A percentile compares a stretch with the other conserved stretches of the same genome.
Evolutionary conservation across 2,797 vertebrate species (phyloP).

Genomic region (Pteropus rufus): DNA sequence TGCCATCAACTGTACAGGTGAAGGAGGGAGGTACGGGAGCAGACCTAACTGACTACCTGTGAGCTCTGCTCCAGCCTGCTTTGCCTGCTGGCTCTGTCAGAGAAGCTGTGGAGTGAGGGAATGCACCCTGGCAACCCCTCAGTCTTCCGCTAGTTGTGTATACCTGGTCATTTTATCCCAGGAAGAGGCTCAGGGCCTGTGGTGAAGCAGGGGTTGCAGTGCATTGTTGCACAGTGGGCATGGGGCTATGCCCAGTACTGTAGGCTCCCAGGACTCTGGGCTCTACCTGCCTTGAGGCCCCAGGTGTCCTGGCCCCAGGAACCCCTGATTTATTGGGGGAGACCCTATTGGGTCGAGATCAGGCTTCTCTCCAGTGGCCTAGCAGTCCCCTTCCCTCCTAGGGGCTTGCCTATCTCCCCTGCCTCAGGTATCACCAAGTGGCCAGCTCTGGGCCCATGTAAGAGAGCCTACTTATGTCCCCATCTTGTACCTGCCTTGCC

Average conservation of each 20-base stretch:
- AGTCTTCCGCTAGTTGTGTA: no score
- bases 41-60: not conserved
- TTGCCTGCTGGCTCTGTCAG: not conserved
- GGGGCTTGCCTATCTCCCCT: conserved; percentile 29
- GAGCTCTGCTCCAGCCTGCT: not conserved
- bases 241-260: conserved; percentile 27
- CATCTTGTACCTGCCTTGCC: conserved; percentile 38
- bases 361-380: conserved; percentile 44
- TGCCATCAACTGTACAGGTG: not conserved
- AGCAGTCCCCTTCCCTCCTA: conserved; percentile 41
- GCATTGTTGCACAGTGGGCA: not conserved
- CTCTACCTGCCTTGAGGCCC: conserved; percentile 43
- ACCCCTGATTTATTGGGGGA: not conserved
- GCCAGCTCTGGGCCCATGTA: conserved; percentile 62
- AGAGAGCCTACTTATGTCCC: conserved; percentile 49
- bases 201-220: not conserved
- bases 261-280: conserved; percentile 60
- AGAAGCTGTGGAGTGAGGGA: not conserved
- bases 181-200: conserved; percentile 11
- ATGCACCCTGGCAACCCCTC: no score
- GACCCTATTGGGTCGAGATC: conserved; percentile 40
- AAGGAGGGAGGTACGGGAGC: no score
- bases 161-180: not conserved
- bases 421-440: conserved; percentile 46
- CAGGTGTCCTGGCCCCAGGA: not conserved